phyloP scores from a whole-genome alignment of 64 coral and sea anemone species.

The Orbicella faveolata region DNA sequence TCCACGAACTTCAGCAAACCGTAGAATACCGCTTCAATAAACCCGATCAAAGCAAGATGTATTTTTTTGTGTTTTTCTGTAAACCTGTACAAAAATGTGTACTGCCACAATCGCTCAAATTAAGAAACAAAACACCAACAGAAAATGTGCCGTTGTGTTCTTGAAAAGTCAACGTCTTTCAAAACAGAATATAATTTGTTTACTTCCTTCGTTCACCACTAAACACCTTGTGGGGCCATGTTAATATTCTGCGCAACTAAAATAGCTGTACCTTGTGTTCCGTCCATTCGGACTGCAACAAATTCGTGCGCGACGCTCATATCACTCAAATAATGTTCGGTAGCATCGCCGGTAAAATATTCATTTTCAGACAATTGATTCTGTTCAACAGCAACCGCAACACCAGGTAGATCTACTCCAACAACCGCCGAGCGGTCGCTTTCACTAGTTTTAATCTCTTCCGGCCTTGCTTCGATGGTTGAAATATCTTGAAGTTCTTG shows the following conservation, averaged over 20 bases:
- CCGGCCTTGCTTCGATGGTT: background rate
- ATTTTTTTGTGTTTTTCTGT: background rate
- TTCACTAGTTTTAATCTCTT: background rate
- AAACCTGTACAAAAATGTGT: background rate
- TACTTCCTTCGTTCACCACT: background rate
- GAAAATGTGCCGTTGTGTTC: too few relatives aligned
- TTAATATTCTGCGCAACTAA: slow-evolving; percentile 38
- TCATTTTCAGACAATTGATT: slow-evolving; percentile 40
- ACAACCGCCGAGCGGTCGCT: slow-evolving; percentile 72
- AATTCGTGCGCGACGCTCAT: slow-evolving; percentile 31
- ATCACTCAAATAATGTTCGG: slow-evolving; percentile 11
- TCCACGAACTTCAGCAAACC: background rate
- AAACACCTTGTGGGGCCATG: slow-evolving; percentile 9
- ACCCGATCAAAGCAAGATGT: background rate
- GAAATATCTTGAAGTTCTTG: background rate
- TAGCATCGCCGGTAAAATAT: slow-evolving; percentile 40
- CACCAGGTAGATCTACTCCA: slow-evolving; percentile 65
- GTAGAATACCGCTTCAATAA: background rate
- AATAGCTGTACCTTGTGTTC: slow-evolving; percentile 33
- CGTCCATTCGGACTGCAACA: slow-evolving; percentile 37
- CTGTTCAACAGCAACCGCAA: slow-evolving; percentile 52
- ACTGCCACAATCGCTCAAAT: background rate
- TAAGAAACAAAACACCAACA: background rate
- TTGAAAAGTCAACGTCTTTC: background rate
- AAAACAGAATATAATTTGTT: background rate